Conservation (phyloP, 35 echinoderm and acorn worm genomes). For the Heliocidaris tuberculata region DNA sequence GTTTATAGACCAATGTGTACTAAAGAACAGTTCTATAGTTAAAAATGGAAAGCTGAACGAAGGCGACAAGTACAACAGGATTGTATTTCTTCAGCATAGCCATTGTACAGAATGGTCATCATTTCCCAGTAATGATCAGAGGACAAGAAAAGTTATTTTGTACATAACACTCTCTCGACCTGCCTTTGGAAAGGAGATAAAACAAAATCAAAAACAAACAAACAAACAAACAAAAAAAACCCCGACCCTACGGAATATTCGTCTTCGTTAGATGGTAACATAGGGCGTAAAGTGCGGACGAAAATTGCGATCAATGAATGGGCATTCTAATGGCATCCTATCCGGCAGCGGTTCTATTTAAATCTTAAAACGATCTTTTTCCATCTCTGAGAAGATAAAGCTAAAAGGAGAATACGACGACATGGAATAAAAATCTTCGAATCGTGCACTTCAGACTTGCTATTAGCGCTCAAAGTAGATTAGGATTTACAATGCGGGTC, state of each 20-base stretch:
- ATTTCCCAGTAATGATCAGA: background rate
- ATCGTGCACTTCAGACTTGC: background rate
- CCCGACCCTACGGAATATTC: background rate
- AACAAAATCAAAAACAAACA: too few species aligned
- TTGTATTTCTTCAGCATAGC: background rate
- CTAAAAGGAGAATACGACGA: background rate
- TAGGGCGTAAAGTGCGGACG: background rate
- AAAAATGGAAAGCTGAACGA: background rate
- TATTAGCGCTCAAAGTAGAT: background rate
- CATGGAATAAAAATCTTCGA: background rate
- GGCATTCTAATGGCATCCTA: background rate
- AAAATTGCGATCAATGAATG: background rate
- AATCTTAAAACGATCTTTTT: background rate
- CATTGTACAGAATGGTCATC: background rate
- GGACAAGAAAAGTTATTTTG: background rate
- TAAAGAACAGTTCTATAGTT: too few species aligned
- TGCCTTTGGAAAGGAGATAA: background rate
- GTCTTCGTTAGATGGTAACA: background rate
- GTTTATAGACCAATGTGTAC: too few species aligned
- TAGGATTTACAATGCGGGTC: slow-evolving; percentile 11
- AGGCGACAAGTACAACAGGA: background rate
- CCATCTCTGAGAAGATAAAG: background rate
- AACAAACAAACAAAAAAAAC: background rate
- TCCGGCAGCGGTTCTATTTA: background rate
- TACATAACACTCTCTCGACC: too few species aligned